Evolutionary conservation across 1,140 invertebrate genomes (phyloP), one percentile per base, ranked within the genome.

Genomic region (Paraescarpia echinospica): DNA sequence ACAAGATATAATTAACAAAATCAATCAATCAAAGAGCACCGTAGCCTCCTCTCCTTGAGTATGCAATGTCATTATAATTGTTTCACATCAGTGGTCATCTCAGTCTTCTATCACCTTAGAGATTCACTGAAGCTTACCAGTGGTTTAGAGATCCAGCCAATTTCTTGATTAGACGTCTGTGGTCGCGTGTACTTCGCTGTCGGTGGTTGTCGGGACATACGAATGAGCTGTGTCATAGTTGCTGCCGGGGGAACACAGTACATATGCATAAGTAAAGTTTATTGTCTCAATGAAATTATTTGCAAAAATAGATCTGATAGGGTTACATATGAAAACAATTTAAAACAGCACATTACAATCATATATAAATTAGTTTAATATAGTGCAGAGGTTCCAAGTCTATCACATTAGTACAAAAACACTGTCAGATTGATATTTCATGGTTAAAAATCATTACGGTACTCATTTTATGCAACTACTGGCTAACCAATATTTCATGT

Each of bases 91-190:
- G n/a, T n/a, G n/a, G n/a, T n/a, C n/a, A n/a, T n/a, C n/a, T n/a
- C n/a, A n/a, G n/a, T n/a, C n/a, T 12, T 41, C 41, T 41, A 27
- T 27, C 18, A 22, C 9, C 5, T 31, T 90, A 90, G 2, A 41
- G 9, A 90, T 12, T 35, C 90, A 31, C 22, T 90, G n/a, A 35
- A 31, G 22, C 90, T 77, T 92, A 93, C 93, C 89, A 93, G 51
- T 27, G 93, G 93, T 35, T 93, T 93, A 51, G 93, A 92, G 33
- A 93, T 88, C 93, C 93, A 93, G n/a, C 93, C 93, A 89, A 93
- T 92, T 88, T 93, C 93, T 92, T 93, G 93, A 34, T 90, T 89
- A 18, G 92, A 89, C 48, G 93, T 93, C 89, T 93, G 93, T 77
- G 93, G 93, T 51, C 88, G 59, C 18, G 33, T 35, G 35, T 93